Evolutionary conservation across 2,888 invertebrate species (phyloP).

Genomic region (Drosophila mettleri): DNA sequence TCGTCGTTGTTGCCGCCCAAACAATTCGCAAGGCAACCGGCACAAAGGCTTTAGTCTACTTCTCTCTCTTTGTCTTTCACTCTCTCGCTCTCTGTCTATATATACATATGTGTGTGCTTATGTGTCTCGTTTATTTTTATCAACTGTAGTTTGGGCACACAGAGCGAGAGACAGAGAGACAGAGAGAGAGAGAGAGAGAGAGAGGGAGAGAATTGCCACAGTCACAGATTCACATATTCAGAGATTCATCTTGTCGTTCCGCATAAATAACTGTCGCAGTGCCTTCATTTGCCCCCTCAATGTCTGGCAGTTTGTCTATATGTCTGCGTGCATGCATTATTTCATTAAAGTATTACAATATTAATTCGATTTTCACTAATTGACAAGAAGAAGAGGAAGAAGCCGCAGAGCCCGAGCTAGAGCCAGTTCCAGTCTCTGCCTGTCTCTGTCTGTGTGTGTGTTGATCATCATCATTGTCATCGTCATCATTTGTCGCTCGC

Average conservation of each 20-base stretch:
- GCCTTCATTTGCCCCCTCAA: slow-evolving; percentile 3
- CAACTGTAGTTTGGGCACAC: slow-evolving; percentile 66
- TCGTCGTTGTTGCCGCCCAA: slow-evolving; percentile 65
- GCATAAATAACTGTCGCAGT: slow-evolving; percentile 77
- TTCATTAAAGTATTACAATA: slow-evolving; percentile 81
- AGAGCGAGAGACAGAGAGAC: no score
- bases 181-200: neutral
- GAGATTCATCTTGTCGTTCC: slow-evolving; percentile 77
- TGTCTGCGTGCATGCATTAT: slow-evolving; percentile 72
- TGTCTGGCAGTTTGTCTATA: slow-evolving; percentile 31
- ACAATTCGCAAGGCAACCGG: slow-evolving; percentile 67
- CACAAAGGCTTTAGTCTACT: slow-evolving; percentile 59
- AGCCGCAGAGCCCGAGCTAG: slow-evolving; percentile 9
- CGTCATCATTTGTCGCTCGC: slow-evolving; percentile 28
- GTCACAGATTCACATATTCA: slow-evolving; percentile 14
- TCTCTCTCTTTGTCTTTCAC: neutral
- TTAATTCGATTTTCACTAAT: slow-evolving; percentile 81
- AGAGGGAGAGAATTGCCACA: slow-evolving; percentile 12
- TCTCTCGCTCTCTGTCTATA: neutral
- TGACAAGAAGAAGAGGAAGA: slow-evolving; percentile 59
- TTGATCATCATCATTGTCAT: slow-evolving; percentile 39
- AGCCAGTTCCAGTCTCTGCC: slow-evolving; percentile 15
- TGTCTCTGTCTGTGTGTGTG: neutral
- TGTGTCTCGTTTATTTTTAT: slow-evolving; percentile 73
- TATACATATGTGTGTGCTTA: slow-evolving; percentile 18